These are phyloP conservation scores for Pomatostomus ruficeps DNA, from an alignment of 2,113 vertebrate species.

Conservation along the genomic window DNA sequence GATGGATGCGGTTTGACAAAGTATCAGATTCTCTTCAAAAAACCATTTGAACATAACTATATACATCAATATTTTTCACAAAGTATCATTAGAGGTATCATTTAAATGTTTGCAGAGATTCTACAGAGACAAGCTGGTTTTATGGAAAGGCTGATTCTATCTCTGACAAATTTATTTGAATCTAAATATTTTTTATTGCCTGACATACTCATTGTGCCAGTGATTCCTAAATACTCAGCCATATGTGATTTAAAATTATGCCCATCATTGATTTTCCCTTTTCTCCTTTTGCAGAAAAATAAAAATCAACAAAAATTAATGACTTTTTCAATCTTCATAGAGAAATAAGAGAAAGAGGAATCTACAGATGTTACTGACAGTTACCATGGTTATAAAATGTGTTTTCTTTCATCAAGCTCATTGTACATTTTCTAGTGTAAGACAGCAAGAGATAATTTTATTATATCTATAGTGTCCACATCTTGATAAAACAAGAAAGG, in stretches of 20 bases:
- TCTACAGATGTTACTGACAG: slow-evolving; percentile 58
- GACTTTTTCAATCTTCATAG: slow-evolving; percentile 36
- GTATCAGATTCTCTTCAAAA: not conserved
- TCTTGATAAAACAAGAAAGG: slow-evolving; percentile 27
- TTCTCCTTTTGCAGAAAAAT: slow-evolving; percentile 15
- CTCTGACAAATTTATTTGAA: slow-evolving; percentile 29
- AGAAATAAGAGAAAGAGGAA: slow-evolving; percentile 13
- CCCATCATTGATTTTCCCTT: not conserved
- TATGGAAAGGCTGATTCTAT: slow-evolving; percentile 15
- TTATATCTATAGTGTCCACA: slow-evolving; percentile 28
- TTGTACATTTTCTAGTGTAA: slow-evolving; percentile 48
- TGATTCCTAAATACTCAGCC: slow-evolving; percentile 40
- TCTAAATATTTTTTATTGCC: slow-evolving; percentile 52
- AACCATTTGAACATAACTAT: not conserved
- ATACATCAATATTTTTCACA: not conserved
- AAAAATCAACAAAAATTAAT: slow-evolving; percentile 43
- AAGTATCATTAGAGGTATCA: slow-evolving; percentile 5
- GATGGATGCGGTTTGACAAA: not conserved
- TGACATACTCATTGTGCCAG: not conserved
- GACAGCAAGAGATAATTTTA: slow-evolving; percentile 32
- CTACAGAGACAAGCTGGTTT: not conserved
- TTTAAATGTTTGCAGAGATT: slow-evolving; percentile 35
- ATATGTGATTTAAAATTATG: slow-evolving; percentile 59
- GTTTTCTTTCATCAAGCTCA: slow-evolving; percentile 33
- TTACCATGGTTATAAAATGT: slow-evolving; percentile 62